Conservation (phyloP, 2,113 vertebrate species). For the Melanerpes aurifrons region DNA sequence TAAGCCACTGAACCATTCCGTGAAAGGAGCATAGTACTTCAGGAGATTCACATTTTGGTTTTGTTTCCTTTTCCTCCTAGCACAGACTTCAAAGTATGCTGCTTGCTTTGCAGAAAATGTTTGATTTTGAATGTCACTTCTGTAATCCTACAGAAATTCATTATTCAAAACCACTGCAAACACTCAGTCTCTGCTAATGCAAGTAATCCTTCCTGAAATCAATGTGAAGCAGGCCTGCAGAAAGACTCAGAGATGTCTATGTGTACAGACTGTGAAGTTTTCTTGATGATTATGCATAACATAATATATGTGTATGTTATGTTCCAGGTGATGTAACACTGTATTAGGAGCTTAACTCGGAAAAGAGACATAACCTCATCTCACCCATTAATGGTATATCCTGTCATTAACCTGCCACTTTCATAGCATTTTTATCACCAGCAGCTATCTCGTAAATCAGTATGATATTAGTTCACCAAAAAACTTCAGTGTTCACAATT, state of each 20-base stretch:
- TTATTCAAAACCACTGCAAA: slow-evolving; percentile 33
- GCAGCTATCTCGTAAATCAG: background rate
- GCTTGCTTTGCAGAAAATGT: slow-evolving; percentile 8
- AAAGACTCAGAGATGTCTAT: background rate
- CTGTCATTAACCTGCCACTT: background rate
- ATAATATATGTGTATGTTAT: background rate
- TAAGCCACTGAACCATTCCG: slow-evolving; percentile 9
- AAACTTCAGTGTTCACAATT: background rate
- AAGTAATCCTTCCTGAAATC: background rate
- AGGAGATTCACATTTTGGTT: background rate
- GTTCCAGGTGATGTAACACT: background rate
- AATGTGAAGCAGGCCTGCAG: background rate
- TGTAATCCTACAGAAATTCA: slow-evolving; percentile 3
- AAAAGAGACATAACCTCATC: background rate
- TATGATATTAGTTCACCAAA: background rate
- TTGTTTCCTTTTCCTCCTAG: slow-evolving; percentile 6
- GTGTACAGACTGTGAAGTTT: background rate
- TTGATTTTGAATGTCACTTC: background rate
- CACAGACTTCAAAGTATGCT: background rate
- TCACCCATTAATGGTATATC: background rate
- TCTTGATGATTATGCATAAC: background rate
- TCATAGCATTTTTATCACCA: background rate
- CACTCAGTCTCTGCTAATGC: background rate
- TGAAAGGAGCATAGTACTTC: background rate
- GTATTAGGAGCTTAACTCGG: background rate